phyloP scores from a whole-genome alignment of 1,140 invertebrate genomes.

The Leptinotarsa texana region DNA sequence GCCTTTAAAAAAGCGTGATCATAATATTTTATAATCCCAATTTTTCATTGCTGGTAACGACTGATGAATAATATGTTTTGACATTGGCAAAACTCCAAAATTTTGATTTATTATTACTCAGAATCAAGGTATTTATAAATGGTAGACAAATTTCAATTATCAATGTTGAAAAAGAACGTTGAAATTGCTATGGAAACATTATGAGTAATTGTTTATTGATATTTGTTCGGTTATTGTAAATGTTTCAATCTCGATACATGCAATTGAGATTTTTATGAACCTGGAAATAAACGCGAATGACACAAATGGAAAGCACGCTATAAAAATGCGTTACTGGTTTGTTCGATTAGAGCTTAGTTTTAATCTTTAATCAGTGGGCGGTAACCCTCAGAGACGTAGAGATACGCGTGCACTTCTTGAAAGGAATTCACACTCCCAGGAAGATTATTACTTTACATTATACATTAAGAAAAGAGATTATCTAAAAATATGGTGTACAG shows the following conservation, averaged over 20 bases:
- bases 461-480: no score
- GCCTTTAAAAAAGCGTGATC: background rate
- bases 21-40: background rate
- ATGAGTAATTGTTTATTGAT: background rate
- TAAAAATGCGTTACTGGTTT: no score
- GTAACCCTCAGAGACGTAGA: no score
- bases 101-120: background rate
- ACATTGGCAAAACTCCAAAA: background rate
- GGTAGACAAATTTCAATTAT: background rate
- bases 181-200: background rate
- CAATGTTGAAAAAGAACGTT: background rate
- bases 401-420: no score
- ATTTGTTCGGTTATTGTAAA: background rate
- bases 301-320: background rate
- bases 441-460: no score
- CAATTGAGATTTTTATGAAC: background rate
- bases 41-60: background rate
- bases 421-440: no score
- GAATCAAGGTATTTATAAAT: slow-evolving; percentile 2
- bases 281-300: background rate
- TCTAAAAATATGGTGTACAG: no score
- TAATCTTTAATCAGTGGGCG: no score
- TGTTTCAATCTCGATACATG: background rate
- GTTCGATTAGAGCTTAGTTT: no score
- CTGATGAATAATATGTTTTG: background rate